Base-by-base conservation (phyloP, 92 coral and sea anemone species). In the Nematostella vectensis region DNA sequence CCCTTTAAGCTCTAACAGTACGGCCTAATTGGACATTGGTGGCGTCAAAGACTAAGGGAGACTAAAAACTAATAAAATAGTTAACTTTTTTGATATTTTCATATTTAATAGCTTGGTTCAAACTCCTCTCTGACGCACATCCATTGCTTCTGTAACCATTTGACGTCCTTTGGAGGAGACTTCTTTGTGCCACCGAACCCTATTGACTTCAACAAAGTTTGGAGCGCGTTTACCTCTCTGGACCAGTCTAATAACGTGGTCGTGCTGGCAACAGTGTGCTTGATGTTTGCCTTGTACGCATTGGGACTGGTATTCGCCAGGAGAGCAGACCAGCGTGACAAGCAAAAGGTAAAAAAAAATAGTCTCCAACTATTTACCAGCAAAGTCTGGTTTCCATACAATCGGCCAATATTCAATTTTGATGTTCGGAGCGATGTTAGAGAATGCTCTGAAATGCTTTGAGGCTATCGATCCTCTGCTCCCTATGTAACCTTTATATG, bases 81-180 rank as follows among this genome's bases (percentile, higher is more conserved):
- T n/a, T n/a, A n/a, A n/a, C n/a, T n/a, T n/a, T n/a, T n/a, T n/a
- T n/a, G n/a, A n/a, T n/a, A n/a, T n/a, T n/a, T n/a, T n/a, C n/a
- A n/a, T n/a, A n/a, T n/a, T n/a, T 31, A 18, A 1, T 31, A 83
- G 94, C 71, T 83, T 28, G 67, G 75, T 21, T 30, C 70, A 2
- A 68, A 79, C 22, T 63, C 70, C 0, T 62, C 76, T 19, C 58
- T 58, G 0, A 69, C 62, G 3, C 50, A 27, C 1, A 47, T 85
- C 23, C 70, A 75, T 26, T 85, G 94, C 52, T 54, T 61, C 36
- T 84, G 94, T 70, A 68, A 66, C 48, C 94, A 84, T 23, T 28
- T 84, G 17, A 75, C 94, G 12, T 50, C 94, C 1, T 84, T 84
- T 58, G 94, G 94, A 25, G 88, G 94, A 17, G 77, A 70, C 31